Conservation (phyloP, 2,888 invertebrate genomes). For the Pseudococcus viburni region DNA sequence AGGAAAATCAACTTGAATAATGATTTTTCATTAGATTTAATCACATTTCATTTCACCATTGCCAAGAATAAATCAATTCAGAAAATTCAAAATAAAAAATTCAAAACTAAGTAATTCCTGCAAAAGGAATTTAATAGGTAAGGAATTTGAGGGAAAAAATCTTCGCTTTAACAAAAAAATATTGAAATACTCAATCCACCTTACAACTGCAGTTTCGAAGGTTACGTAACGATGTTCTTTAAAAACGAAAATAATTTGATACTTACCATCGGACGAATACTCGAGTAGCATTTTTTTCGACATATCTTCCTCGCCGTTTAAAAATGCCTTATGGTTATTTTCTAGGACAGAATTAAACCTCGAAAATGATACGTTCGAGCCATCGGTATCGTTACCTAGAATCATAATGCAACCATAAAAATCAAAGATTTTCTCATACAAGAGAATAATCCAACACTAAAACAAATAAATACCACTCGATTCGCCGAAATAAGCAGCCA, state of each 20-base stretch:
- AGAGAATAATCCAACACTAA: neutral
- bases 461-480: neutral
- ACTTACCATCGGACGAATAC: constrained; percentile 51
- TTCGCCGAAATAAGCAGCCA: neutral
- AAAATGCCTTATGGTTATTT: constrained; percentile 20
- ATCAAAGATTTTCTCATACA: neutral
- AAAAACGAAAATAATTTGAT: neutral
- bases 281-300: constrained; percentile 24
- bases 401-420: neutral
- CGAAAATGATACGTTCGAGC: neutral
- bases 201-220: too few relatives aligned
- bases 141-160: too few relatives aligned
- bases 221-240: too few relatives aligned
- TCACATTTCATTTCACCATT: too few relatives aligned
- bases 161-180: too few relatives aligned
- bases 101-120: too few relatives aligned
- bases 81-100: too few relatives aligned
- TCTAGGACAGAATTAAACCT: constrained; percentile 11
- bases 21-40: too few relatives aligned
- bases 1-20: too few relatives aligned
- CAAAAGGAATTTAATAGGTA: too few relatives aligned
- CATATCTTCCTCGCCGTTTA: constrained; percentile 33
- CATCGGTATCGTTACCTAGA: neutral
- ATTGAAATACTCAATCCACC: too few relatives aligned
- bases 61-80: too few relatives aligned